These are phyloP conservation scores for Saturnia pavonia DNA, from an alignment of 2,888 invertebrate genomes.

Conservation along the genomic window DNA sequence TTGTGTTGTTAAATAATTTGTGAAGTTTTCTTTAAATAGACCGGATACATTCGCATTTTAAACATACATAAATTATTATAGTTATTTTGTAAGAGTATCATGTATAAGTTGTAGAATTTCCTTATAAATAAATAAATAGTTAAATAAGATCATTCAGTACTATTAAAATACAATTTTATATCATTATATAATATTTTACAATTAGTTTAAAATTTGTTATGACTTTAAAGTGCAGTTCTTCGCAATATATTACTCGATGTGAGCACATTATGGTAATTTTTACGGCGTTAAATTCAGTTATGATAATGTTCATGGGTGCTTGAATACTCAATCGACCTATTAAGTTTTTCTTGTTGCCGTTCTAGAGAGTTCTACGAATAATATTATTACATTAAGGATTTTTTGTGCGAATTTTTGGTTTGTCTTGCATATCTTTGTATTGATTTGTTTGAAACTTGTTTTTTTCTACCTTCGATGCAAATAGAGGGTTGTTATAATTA, in stretches of 20 bases:
- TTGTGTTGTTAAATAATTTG: background rate
- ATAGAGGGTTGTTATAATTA: too few relatives aligned
- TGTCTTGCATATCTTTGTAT: background rate
- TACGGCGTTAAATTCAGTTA: slow-evolving; percentile 8
- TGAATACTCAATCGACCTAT: slow-evolving; percentile 5
- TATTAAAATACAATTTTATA: background rate
- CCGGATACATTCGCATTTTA: background rate
- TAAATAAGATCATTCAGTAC: too few relatives aligned
- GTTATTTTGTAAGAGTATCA: background rate
- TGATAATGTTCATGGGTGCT: slow-evolving; percentile 10
- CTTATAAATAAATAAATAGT: too few relatives aligned
- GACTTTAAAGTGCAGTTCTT: background rate
- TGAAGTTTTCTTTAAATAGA: background rate
- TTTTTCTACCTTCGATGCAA: too few relatives aligned
- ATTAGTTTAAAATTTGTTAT: background rate
- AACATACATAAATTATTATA: too few relatives aligned
- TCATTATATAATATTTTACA: background rate
- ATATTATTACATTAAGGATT: background rate
- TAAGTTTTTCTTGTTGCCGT: background rate
- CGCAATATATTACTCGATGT: background rate
- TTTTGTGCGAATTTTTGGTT: background rate
- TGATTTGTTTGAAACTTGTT: too few relatives aligned
- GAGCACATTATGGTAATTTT: slow-evolving; percentile 11
- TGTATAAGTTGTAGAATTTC: too few relatives aligned
- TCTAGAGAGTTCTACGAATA: slow-evolving; percentile 1